phyloP scores from a whole-genome alignment of 2,113 vertebrate species.

The Ondatra zibethicus region DNA sequence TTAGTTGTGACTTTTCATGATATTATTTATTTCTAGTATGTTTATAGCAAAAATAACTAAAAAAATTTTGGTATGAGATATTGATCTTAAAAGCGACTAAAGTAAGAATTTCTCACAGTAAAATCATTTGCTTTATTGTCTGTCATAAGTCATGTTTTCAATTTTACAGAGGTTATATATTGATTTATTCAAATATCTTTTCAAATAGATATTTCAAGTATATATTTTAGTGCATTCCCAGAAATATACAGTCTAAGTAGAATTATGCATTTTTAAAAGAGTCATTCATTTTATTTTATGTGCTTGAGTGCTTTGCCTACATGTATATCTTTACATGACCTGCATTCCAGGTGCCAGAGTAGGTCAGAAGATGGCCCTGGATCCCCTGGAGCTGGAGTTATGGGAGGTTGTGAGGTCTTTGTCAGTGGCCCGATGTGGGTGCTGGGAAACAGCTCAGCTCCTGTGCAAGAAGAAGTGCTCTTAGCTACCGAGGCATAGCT shows the following conservation, averaged over 20 bases:
- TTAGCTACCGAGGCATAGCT: neutral
- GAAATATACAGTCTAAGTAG: neutral
- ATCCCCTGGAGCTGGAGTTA: neutral
- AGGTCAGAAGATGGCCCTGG: neutral
- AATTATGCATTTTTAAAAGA: neutral
- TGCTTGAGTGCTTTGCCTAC: no score
- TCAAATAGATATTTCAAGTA: neutral
- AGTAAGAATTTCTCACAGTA: conserved; percentile 41
- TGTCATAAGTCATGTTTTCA: neutral
- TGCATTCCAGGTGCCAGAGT: neutral
- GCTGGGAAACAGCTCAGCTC: neutral
- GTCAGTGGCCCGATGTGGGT: neutral
- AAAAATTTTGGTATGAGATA: neutral
- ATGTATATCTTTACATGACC: neutral
- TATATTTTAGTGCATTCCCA: neutral
- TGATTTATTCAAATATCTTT: conserved; percentile 25
- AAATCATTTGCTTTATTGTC: neutral
- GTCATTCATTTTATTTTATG: neutral
- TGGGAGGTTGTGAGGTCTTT: neutral
- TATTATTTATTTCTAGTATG: conserved; percentile 1
- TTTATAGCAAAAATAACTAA: conserved; percentile 2
- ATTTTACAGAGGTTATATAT: neutral
- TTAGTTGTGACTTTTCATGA: neutral
- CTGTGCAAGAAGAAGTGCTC: neutral
- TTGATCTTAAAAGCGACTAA: neutral